phyloP scores from a whole-genome alignment of 2,113 vertebrate species.

The Eonycteris spelaea region DNA sequence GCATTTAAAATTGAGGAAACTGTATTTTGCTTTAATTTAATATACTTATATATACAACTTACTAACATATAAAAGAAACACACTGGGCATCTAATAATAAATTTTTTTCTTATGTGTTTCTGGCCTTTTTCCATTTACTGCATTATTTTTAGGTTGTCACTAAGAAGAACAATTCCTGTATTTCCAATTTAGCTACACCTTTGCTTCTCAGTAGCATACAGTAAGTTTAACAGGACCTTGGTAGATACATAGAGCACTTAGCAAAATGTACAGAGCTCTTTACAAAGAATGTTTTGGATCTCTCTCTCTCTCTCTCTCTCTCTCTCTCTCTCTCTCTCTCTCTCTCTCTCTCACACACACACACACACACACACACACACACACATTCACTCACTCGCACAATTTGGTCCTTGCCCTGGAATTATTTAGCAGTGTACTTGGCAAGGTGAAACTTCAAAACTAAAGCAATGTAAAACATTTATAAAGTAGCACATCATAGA shows the following conservation, averaged over 20 bases:
- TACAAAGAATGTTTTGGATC: not conserved
- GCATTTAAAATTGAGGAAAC: conserved; percentile 73
- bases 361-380: not conserved
- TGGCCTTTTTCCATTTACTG: conserved; percentile 31
- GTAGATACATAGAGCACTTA: not conserved
- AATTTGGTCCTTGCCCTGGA: not conserved
- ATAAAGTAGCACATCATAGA: not conserved
- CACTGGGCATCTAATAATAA: not conserved
- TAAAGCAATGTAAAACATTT: not conserved
- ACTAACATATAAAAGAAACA: conserved; percentile 23
- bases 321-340: not conserved
- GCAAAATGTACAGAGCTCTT: not conserved
- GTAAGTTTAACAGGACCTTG: not conserved
- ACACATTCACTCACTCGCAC: not conserved
- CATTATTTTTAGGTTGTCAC: conserved; percentile 60
- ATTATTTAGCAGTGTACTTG: not conserved
- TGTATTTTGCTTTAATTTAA: conserved; percentile 74
- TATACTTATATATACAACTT: conserved; percentile 70
- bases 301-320: too few relatives aligned
- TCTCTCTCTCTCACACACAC: not conserved
- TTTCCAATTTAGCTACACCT: conserved; percentile 55
- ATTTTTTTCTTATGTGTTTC: conserved; percentile 6
- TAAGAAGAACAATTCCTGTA: conserved; percentile 58
- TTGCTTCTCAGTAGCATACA: not conserved
- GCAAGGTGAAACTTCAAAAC: conserved; percentile 25